These are phyloP conservation scores for Nycticryphes semicollaris DNA, from an alignment of 2,113 vertebrate genomes.

Conservation along the genomic window DNA sequence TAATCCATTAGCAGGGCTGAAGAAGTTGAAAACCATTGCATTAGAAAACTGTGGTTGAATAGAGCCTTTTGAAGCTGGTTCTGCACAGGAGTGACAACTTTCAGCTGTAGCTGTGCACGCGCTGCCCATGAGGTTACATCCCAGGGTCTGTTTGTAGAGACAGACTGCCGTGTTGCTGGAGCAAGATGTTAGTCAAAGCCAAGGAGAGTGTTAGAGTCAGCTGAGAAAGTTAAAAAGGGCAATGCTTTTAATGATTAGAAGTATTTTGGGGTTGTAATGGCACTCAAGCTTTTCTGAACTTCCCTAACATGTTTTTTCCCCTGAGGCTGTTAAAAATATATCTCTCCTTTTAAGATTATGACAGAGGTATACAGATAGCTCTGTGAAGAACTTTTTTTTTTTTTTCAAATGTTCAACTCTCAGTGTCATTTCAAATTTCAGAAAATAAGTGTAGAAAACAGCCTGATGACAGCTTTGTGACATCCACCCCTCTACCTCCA, in stretches of 20 bases:
- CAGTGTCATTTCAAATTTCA: constrained; percentile 40
- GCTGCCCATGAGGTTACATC: not conserved
- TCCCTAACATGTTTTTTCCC: constrained; percentile 37
- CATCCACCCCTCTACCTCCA: constrained; percentile 2
- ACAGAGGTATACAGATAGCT: constrained; percentile 58
- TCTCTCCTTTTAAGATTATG: constrained; percentile 26
- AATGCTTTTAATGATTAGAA: constrained; percentile 32
- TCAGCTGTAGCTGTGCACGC: not conserved
- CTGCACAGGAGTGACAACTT: not conserved
- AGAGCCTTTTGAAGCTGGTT: not conserved
- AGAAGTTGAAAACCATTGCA: not conserved
- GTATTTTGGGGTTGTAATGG: constrained; percentile 3
- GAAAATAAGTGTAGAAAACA: constrained; percentile 51
- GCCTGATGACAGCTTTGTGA: constrained; percentile 44
- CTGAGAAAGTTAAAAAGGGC: constrained; percentile 10
- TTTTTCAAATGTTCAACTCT: not conserved
- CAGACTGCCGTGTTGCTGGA: not conserved
- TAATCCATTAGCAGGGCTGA: not conserved
- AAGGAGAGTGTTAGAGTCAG: not conserved
- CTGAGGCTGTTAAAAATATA: constrained; percentile 39
- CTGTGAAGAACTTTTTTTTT: not conserved
- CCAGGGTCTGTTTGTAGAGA: not conserved
- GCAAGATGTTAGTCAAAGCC: not conserved
- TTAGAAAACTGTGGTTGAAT: not conserved
- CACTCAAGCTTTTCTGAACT: constrained; percentile 42